Evolutionary conservation across 2,888 invertebrate genomes (phyloP).

Genomic region (Agrochola lychnidis): DNA sequence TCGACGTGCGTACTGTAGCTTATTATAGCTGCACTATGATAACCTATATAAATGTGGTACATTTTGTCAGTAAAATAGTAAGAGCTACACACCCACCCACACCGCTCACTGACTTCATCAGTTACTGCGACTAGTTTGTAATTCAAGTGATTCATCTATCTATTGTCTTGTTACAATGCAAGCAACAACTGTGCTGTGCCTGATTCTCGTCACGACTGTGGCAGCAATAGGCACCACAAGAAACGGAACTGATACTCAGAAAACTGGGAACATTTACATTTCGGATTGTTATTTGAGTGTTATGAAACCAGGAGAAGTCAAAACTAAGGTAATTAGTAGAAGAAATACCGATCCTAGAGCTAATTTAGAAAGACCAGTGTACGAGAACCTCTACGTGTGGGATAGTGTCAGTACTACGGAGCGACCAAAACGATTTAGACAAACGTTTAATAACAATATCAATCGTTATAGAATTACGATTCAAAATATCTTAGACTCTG

Average conservation of each 20-base stretch:
- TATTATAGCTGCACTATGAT: not conserved
- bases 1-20: not conserved
- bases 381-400: not conserved
- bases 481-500: not conserved
- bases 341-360: constrained; percentile 1
- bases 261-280: constrained; percentile 14
- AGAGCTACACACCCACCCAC: not conserved
- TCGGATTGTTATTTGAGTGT: constrained; percentile 18
- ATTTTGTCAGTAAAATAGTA: not conserved
- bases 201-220: constrained; percentile 9
- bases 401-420: not conserved
- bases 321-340: not conserved
- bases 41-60: constrained; percentile 10
- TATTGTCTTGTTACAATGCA: constrained; percentile 2
- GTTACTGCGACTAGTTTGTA: not conserved
- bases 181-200: not conserved
- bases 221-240: not conserved
- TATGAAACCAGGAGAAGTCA: constrained; percentile 12
- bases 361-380: not conserved
- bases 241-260: not conserved
- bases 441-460: constrained; percentile 2
- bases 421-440: not conserved
- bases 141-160: not conserved
- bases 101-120: not conserved
- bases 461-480: constrained; percentile 11